Conservation (phyloP, 1,140 invertebrate genomes). For the Sipha flava region DNA sequence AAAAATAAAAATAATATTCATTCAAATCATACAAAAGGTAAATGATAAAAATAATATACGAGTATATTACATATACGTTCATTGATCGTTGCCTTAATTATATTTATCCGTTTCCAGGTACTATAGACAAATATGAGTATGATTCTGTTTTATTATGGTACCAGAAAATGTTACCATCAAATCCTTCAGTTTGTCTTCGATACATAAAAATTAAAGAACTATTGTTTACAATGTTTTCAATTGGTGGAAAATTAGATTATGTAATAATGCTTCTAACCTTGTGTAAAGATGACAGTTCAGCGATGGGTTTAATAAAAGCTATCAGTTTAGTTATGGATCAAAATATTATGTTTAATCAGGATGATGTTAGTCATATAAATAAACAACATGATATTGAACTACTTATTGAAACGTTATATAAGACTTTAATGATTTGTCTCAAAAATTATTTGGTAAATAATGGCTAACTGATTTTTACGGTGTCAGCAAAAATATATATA, state of each 20-base stretch:
- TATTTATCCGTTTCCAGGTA: not conserved
- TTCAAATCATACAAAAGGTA: not conserved
- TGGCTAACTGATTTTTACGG: not conserved
- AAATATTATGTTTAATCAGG: not conserved
- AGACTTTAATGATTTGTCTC: not conserved
- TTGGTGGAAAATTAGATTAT: not conserved
- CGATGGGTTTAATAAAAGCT: not conserved
- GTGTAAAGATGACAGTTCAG: not conserved
- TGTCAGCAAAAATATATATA: not conserved
- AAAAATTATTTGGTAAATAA: not conserved
- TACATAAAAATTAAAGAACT: not conserved
- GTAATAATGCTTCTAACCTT: not conserved
- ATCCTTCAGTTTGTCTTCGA: not conserved
- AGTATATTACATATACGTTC: no score
- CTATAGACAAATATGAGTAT: not conserved
- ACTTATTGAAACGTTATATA: not conserved
- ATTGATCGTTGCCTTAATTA: not conserved
- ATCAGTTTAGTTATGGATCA: not conserved
- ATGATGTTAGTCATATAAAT: not conserved
- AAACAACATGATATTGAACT: not conserved
- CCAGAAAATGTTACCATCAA: not conserved
- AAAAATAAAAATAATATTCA: not conserved
- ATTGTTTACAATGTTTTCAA: not conserved
- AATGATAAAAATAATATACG: not conserved
- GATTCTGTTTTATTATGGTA: constrained; percentile 9